Conservation (phyloP, 1,140 invertebrate species). For the Plutomurus gul region DNA sequence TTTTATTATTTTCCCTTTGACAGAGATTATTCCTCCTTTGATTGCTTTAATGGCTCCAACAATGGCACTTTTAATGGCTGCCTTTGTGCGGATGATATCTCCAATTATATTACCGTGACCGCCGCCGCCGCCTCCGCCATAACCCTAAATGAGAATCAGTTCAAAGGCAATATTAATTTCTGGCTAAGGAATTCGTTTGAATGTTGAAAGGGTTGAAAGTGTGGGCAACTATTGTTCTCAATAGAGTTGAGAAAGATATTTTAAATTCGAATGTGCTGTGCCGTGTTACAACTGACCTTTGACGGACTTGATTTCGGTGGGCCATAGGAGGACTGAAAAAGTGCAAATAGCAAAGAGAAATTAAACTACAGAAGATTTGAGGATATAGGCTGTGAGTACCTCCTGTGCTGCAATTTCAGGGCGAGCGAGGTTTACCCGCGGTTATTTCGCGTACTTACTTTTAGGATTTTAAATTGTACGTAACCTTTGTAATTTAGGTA, state of each 20-base stretch:
- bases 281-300: not conserved
- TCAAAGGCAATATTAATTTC: not conserved
- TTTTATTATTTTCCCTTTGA: slow-evolving; percentile 82
- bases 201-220: not conserved
- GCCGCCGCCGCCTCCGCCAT: slow-evolving; percentile 10
- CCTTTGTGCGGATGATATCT: slow-evolving; percentile 52
- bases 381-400: not conserved
- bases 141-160: not conserved
- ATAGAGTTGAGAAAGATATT: not conserved
- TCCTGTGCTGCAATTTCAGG: not conserved
- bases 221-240: not conserved
- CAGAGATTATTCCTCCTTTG: slow-evolving; percentile 77
- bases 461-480: too few relatives aligned
- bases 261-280: not conserved
- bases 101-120: slow-evolving; percentile 43
- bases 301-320: not conserved
- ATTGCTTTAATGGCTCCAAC: slow-evolving; percentile 79
- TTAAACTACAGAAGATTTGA: not conserved
- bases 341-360: not conserved
- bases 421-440: too few relatives aligned
- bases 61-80: slow-evolving; percentile 51
- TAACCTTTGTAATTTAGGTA: too few relatives aligned
- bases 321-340: not conserved
- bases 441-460: too few relatives aligned
- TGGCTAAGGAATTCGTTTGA: not conserved